phyloP scores from a whole-genome alignment of 1,140 invertebrate genomes.

The Tribolium madens region DNA sequence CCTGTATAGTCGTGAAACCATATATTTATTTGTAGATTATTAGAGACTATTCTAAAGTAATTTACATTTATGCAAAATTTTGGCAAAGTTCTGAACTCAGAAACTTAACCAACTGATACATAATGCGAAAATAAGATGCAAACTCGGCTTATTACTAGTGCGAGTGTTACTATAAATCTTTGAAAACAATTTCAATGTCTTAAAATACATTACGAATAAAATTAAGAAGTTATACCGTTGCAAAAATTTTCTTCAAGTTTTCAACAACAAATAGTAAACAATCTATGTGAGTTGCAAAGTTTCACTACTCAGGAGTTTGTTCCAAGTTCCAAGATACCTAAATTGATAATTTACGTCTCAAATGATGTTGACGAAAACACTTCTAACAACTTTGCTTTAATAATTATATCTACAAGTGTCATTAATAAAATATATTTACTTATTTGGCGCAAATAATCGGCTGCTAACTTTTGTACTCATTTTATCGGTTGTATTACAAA shows the following conservation, averaged over 20 bases:
- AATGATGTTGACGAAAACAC: neutral
- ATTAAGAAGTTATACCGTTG: too few species aligned
- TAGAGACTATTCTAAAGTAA: neutral
- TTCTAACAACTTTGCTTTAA: neutral
- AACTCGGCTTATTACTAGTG: neutral
- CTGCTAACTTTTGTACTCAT: neutral
- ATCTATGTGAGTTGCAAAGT: neutral
- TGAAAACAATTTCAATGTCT: too few species aligned
- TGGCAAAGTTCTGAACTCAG: neutral
- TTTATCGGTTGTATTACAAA: neutral
- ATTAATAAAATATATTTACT: neutral
- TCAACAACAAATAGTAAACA: neutral
- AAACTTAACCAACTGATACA: neutral
- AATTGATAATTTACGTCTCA: neutral
- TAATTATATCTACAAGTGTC: neutral
- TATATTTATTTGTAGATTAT: neutral
- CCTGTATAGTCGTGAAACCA: too few species aligned
- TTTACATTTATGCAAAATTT: conserved; percentile 1
- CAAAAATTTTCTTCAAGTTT: neutral
- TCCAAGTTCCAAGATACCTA: neutral
- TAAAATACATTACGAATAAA: too few species aligned
- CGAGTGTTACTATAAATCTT: too few species aligned
- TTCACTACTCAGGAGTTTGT: too few species aligned
- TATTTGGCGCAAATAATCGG: neutral
- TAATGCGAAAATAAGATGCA: neutral